Evolutionary conservation across 2,113 vertebrate genomes (phyloP).

Genomic region (Ailuropoda melanoleuca): DNA sequence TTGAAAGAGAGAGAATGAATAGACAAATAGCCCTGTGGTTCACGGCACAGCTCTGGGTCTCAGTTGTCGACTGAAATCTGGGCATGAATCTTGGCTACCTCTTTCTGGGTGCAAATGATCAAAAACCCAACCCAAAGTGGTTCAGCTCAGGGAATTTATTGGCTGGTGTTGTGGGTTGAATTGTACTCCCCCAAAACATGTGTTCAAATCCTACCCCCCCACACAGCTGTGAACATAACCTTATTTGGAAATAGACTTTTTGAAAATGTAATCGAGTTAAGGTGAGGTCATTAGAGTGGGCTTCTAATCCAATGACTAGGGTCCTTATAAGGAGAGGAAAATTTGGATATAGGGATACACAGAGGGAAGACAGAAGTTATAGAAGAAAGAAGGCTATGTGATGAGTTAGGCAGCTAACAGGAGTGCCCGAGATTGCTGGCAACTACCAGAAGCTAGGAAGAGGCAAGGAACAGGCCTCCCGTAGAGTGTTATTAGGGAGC

Average conservation of each 20-base stretch:
- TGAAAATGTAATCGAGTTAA: neutral
- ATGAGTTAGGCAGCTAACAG: neutral
- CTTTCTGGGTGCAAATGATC: neutral
- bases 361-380: neutral
- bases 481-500: neutral
- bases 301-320: neutral
- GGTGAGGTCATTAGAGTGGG: neutral
- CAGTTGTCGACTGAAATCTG: neutral
- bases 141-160: neutral
- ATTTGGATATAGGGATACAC: neutral
- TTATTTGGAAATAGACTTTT: neutral
- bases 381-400: neutral
- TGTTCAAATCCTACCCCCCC: neutral
- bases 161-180: neutral
- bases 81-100: neutral
- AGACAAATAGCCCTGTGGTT: neutral
- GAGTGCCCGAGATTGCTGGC: neutral
- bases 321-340: neutral
- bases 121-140: neutral
- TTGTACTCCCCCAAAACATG: neutral
- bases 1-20: neutral
- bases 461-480: neutral
- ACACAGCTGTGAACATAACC: neutral
- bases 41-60: neutral
- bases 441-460: neutral